Base-by-base conservation (phyloP, 2,888 invertebrate species). In the Dendrolimus pini region DNA sequence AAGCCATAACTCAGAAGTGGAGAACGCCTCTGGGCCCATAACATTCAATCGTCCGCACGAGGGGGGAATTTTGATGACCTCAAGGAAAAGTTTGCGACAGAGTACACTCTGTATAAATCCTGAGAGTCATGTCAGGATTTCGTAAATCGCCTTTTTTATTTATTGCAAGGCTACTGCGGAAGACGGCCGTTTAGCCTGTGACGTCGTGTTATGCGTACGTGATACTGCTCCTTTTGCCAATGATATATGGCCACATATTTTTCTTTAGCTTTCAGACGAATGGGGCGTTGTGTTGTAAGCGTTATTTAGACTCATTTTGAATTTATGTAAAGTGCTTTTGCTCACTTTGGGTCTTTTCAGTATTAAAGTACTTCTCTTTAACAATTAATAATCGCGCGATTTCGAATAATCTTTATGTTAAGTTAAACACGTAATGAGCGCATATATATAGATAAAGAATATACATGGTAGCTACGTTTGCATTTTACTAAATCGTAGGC, bases 21-120 rank as follows among this genome's bases (percentile, higher is more conserved):
- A 83, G 84, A 82, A 81, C 82, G 80, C 81, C 85, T 83, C 82
- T 80, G 81, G 83, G 85, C 80, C 82, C 84, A 85, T 87, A 88
- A 87, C 88, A 88, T 89, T 89, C 88, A 88, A 88, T 89, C 88
- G 89, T 82, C 80, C 78, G 83, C 68, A 79, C 88, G 86, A 81
- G 80, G 85, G 82, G 77, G 80, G 88, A 87, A 88, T 89, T 86
- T 82, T 85, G 86, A 89, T 88, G 85, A 87, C 84, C 83, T 80
- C 78, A 80, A 86, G 80, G 84, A 87, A 86, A 85, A 86, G 74
- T 86, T 87, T 83, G 77, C 82, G 77, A 77, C 80, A 72, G 79
- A 61, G 67, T 82, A 85, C 82, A 86, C 83, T 84, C 82, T 81
- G 84, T 85, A 87, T 88, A 88, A 88, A 87, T 87, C 86, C 85